Conservation (phyloP, 2,888 invertebrate genomes). For the Tetragonisca angustula region DNA sequence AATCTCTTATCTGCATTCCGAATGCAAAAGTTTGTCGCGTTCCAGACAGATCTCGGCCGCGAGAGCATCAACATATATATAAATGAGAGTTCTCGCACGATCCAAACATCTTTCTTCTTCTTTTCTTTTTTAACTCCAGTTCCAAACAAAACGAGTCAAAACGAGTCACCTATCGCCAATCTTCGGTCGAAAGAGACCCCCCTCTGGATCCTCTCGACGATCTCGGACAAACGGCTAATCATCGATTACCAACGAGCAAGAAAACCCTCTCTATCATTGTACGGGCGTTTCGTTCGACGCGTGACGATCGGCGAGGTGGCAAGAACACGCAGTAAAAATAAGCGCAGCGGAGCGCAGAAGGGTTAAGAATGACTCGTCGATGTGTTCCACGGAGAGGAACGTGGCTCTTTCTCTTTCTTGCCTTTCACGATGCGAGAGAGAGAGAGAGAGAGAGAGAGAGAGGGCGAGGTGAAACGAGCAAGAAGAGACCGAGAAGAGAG, state of each 20-base stretch:
- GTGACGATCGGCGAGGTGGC: constrained; percentile 31
- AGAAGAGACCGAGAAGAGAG: constrained; percentile 31
- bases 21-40: background rate
- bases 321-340: constrained; percentile 47
- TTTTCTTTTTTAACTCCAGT: background rate
- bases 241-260: constrained; percentile 7
- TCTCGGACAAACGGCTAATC: background rate
- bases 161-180: background rate
- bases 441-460: background rate
- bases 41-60: background rate
- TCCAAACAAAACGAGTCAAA: background rate
- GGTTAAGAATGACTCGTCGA: constrained; percentile 62
- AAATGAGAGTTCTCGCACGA: no score
- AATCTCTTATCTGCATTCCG: background rate
- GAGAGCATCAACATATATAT: no score
- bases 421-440: constrained; percentile 12
- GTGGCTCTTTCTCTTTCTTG: background rate
- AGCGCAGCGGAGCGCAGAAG: constrained; percentile 44
- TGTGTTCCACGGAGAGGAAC: constrained; percentile 23
- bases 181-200: no score
- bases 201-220: background rate
- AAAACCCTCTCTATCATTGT: background rate
- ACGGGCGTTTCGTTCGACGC: constrained; percentile 10
- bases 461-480: constrained; percentile 1
- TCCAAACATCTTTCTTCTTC: no score